Conservation (phyloP, 2,888 invertebrate genomes). For the Heliconius aoede region DNA sequence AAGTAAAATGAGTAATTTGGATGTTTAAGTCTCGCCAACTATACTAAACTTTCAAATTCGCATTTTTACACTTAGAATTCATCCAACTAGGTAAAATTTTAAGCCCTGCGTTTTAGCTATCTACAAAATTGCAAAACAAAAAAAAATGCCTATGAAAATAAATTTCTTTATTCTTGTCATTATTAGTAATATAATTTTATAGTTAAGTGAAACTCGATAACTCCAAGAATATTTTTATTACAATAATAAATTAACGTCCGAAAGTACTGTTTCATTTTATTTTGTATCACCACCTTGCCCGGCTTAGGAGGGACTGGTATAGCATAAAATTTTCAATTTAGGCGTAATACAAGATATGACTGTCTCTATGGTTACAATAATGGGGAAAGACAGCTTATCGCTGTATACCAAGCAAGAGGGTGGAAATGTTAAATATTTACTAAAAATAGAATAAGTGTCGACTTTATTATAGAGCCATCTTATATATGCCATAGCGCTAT, state of each 20-base stretch:
- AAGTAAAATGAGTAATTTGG: no score
- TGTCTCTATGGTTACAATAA: conserved; percentile 31
- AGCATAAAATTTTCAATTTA: conserved; percentile 32
- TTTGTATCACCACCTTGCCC: conserved; percentile 7
- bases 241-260: conserved; percentile 3
- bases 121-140: no score
- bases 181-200: background rate
- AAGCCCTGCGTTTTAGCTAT: no score
- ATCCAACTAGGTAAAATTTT: no score
- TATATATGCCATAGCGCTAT: background rate
- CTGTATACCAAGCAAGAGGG: conserved; percentile 18
- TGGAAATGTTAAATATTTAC: conserved; percentile 12
- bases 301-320: conserved; percentile 12
- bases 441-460: conserved; percentile 6
- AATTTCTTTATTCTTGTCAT: background rate
- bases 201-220: background rate
- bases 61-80: no score
- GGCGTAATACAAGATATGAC: conserved; percentile 28
- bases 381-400: conserved; percentile 29
- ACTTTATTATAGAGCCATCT: background rate
- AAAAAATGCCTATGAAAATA: no score
- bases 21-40: no score
- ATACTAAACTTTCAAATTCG: no score
- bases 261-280: conserved; percentile 13
- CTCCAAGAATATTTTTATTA: background rate